phyloP scores from a whole-genome alignment of 2,888 invertebrate species.

The Melolontha melolontha region DNA sequence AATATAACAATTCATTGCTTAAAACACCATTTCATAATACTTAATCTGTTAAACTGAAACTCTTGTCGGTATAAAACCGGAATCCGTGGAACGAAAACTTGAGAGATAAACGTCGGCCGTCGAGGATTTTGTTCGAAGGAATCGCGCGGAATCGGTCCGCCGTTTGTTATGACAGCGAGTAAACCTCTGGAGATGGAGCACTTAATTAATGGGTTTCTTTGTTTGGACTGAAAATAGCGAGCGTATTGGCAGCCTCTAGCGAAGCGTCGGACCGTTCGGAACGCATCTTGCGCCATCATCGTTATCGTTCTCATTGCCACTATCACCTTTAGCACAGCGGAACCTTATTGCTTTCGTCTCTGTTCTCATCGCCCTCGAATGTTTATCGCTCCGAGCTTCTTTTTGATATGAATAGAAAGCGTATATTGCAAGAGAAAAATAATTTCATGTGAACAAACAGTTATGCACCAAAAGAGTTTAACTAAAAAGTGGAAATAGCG shows the following conservation, averaged over 20 bases:
- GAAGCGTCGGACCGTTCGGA: constrained; percentile 60
- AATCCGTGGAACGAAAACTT: too few relatives aligned
- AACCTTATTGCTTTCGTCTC: not conserved
- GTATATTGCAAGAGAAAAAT: too few relatives aligned
- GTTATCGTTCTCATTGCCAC: not conserved
- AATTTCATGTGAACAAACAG: too few relatives aligned
- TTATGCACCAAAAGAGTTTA: too few relatives aligned
- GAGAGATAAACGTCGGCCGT: constrained; percentile 2
- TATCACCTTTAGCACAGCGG: constrained; percentile 1
- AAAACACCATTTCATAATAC: too few relatives aligned
- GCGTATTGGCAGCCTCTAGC: constrained; percentile 59
- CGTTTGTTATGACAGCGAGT: constrained; percentile 62
- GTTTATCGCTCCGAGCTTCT: too few relatives aligned
- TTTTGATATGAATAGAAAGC: too few relatives aligned
- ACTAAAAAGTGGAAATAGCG: too few relatives aligned
- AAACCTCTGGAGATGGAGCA: constrained; percentile 64
- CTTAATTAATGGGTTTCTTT: constrained; percentile 66
- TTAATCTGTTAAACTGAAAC: too few relatives aligned
- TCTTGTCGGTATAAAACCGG: too few relatives aligned
- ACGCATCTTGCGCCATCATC: constrained; percentile 53
- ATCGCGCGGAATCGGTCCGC: constrained; percentile 50
- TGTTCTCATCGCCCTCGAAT: not conserved
- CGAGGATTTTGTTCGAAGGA: constrained; percentile 28
- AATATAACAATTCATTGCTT: too few relatives aligned
- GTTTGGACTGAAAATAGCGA: constrained; percentile 65